A percentile compares a stretch with the other conserved stretches of the same genome.
phyloP scores from a whole-genome alignment of 2,113 vertebrate genomes.

The Plecotus auritus region DNA sequence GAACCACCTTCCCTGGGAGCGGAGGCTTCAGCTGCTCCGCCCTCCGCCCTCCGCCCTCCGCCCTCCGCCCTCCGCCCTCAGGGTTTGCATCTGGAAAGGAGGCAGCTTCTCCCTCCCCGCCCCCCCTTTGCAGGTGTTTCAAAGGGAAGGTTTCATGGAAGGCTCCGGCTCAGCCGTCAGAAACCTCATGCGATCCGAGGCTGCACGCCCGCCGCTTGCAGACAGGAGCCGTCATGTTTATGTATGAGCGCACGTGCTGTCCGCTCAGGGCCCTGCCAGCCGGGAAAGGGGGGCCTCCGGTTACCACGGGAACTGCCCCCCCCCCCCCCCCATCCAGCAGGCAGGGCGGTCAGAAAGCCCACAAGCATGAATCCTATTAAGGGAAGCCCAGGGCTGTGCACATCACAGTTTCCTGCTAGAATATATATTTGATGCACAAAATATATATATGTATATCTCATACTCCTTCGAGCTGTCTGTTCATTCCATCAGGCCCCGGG shows the following conservation, averaged over 20 bases:
- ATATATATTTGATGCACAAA: slow-evolving; percentile 42
- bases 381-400: slow-evolving; percentile 65
- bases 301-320: slow-evolving; percentile 69
- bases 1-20: too few relatives aligned
- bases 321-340: slow-evolving; percentile 50
- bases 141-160: slow-evolving; percentile 53
- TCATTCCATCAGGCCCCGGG: background rate
- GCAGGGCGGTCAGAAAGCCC: slow-evolving; percentile 51
- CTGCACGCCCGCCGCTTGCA: background rate
- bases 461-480: slow-evolving; percentile 45
- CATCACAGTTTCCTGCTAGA: slow-evolving; percentile 59
- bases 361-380: slow-evolving; percentile 79
- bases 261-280: slow-evolving; percentile 52
- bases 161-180: background rate
- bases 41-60: slow-evolving; percentile 50
- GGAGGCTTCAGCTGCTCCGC: background rate
- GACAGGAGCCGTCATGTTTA: slow-evolving; percentile 21
- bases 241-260: slow-evolving; percentile 39
- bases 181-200: too few relatives aligned
- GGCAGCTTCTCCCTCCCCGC: slow-evolving; percentile 57
- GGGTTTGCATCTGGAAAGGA: slow-evolving; percentile 52
- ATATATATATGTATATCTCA: background rate
- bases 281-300: slow-evolving; percentile 66
- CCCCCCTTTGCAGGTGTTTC: slow-evolving; percentile 35
- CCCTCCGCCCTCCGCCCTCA: slow-evolving; percentile 35